Base-by-base conservation (phyloP, 2,888 invertebrate genomes). In the Diarsia rubi region DNA sequence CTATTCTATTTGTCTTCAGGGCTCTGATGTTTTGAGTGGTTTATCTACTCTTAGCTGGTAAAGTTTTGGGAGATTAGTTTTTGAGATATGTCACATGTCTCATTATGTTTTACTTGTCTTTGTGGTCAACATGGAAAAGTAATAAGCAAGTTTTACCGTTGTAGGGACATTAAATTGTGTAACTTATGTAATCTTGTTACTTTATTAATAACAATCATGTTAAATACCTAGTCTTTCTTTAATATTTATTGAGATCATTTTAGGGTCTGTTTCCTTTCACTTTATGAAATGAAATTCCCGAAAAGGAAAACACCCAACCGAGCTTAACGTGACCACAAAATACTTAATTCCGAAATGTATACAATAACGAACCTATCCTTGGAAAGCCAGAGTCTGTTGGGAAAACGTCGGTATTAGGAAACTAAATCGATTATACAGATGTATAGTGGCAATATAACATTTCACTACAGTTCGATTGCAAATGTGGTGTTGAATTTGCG, bases 401-500 rank as follows among this genome's bases (percentile, higher is more conserved):
- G 66, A 65, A 65, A 73, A 69, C 63, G 57, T 70, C 54, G 19
- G 27, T 69, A 71, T 70, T 63, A 14, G 44, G 54, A 66, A 77
- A 80, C n/a, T 75, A 47, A 19, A 67, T 19, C 19, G n/a, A 63
- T 21, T n/a, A 66, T 69, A 69, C 19, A 42, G 42, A 62, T 42
- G n/a, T 72, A 75, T 44, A 71, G 21, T 37, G n/a, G 59, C 62
- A 75, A 84, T 81, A 82, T 79, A 80, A 82, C 82, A 82, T 80
- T 79, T 81, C 68, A 75, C 49, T 37, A 69, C 64, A 78, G 70
- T 82, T 72, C 68, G 69, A 76, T 83, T 65, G 71, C 69, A 83
- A 86, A 85, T 86, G 76, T 81, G 74, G 67, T 80, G 79, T 71
- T 73, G 78, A 78, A 88, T 79, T 85, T 78, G 82, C 68, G 67